Evolutionary conservation across 1,140 invertebrate species (phyloP).

Genomic region (Cydia pomonella): DNA sequence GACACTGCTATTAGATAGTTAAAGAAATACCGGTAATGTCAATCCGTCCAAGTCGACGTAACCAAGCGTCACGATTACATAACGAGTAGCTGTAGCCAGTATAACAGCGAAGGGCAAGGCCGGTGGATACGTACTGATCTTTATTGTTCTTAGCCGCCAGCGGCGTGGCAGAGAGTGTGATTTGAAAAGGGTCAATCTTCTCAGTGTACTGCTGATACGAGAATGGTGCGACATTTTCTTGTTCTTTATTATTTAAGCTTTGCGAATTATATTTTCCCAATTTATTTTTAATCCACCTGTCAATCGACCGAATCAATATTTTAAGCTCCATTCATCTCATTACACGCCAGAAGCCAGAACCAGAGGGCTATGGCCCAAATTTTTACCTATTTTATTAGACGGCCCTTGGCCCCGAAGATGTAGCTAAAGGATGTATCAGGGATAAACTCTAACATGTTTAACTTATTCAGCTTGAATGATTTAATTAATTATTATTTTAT

Average conservation of each 20-base stretch:
- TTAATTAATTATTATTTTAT: too few relatives aligned
- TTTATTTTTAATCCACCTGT: too few relatives aligned
- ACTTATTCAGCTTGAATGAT: too few relatives aligned
- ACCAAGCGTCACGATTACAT: slow-evolving; percentile 30
- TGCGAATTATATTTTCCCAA: neutral
- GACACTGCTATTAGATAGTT: neutral
- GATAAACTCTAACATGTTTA: too few relatives aligned
- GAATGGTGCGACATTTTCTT: neutral
- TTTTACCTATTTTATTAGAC: too few relatives aligned
- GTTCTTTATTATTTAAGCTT: neutral
- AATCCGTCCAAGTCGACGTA: neutral
- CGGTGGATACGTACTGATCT: slow-evolving; percentile 24
- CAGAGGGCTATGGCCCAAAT: neutral
- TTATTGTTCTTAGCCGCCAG: slow-evolving; percentile 20
- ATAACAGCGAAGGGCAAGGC: slow-evolving; percentile 15
- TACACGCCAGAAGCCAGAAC: too few relatives aligned
- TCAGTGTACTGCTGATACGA: neutral
- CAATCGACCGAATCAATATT: too few relatives aligned
- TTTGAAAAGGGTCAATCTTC: neutral
- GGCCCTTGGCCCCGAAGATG: too few relatives aligned
- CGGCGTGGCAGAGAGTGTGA: neutral
- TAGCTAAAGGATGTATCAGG: too few relatives aligned
- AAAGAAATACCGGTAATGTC: neutral
- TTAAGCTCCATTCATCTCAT: too few relatives aligned
- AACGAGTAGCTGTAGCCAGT: neutral